phyloP scores from a whole-genome alignment of 2,888 invertebrate species.

The Spisula subtruncata region DNA sequence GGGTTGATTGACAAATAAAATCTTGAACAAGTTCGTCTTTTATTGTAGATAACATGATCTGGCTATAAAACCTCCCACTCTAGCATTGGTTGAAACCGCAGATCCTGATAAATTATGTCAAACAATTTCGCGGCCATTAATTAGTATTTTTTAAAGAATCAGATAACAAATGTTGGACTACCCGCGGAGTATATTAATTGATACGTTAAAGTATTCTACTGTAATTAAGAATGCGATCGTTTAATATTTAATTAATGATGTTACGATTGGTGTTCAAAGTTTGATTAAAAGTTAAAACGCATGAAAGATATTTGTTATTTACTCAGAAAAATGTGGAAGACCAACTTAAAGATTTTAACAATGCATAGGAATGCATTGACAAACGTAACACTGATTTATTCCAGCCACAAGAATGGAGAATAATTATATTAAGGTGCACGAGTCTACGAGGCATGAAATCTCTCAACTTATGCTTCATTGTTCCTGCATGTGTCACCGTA shows the following conservation, averaged over 20 bases:
- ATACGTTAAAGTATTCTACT: slow-evolving; percentile 49
- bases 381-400: neutral
- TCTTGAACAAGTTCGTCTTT: neutral
- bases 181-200: slow-evolving; percentile 54
- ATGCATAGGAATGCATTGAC: slow-evolving; percentile 30
- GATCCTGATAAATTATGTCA: neutral
- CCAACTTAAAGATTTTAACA: slow-evolving; percentile 50
- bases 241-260: slow-evolving; percentile 24
- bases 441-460: neutral
- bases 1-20: neutral
- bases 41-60: neutral
- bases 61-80: neutral
- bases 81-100: neutral
- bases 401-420: neutral
- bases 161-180: slow-evolving; percentile 34
- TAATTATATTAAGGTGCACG: neutral
- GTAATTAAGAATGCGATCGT: slow-evolving; percentile 50
- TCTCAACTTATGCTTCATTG: neutral
- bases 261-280: slow-evolving; percentile 25
- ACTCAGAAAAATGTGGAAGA: slow-evolving; percentile 33
- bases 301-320: slow-evolving; percentile 35
- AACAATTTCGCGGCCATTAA: neutral
- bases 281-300: slow-evolving; percentile 27
- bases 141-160: slow-evolving; percentile 24
- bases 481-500: neutral